Evolutionary conservation across 2,797 vertebrate genomes (phyloP), one percentile per base, ranked within the genome.

Genomic region (Enteromius mattozi): DNA sequence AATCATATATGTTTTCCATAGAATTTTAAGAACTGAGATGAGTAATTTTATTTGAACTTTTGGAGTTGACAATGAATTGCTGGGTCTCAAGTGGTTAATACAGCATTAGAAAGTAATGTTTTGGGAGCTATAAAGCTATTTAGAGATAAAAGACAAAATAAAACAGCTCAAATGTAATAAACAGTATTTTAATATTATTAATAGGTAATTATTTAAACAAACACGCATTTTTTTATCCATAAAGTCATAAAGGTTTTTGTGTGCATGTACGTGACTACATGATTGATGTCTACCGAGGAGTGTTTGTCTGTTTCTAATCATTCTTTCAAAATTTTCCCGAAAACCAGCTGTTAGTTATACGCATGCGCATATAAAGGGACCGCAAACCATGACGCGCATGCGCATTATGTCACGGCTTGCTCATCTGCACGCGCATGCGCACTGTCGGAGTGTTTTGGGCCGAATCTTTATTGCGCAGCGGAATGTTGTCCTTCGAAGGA

Each of bases 401-500:
- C 75, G n/a, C 33, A 37, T 4, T 30, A 6, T 1, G 3, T 69
- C 2, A 0, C 14, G n/a, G n/a, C 1, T 7, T 0, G 8, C 40
- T 49, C 0, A 27, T 1, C 14, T 12, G 37, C 0, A 2, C 8
- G 42, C 56, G 79, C 88, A 84, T 79, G 88, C 88, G 86, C 88
- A 74, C 21, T 80, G 40, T 2, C 5, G 4, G 59, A 8, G 12
- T 13, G 17, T 19, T 21, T 7, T 10, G 37, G 89, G 47, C 13
- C 63, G 45, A 91, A 93, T 89, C 93, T 95, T 95, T 94, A 94
- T 94, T 96, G 91, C 88, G 81, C 85, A 45, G 61, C 63, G 79
- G 56, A 86, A 72, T 86, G 56, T 92, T 96, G 94, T 95, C 87
- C 90, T 72, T 82, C 91, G 85, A 47, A 82, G 89, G 78, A 81